These are phyloP conservation scores for Merops nubicus DNA, from an alignment of 2,113 vertebrate genomes.

Conservation along the genomic window DNA sequence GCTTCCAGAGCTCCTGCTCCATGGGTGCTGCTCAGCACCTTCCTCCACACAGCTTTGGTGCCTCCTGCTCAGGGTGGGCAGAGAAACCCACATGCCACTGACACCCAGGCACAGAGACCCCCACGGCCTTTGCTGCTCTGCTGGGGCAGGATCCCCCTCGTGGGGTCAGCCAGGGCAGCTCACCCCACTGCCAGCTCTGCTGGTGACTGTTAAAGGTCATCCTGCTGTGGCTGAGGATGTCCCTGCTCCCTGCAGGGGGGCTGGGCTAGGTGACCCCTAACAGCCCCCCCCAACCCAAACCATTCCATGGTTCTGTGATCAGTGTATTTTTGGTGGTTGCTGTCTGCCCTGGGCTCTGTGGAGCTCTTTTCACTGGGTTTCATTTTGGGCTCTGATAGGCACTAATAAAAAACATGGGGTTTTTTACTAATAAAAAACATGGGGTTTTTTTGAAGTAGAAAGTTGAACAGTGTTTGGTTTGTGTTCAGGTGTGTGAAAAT, in stretches of 20 bases:
- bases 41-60: background rate
- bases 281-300: background rate
- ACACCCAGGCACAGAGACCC: background rate
- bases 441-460: background rate
- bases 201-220: too few species aligned
- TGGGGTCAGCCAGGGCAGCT: rapidly evolving
- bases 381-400: background rate
- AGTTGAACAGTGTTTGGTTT: background rate
- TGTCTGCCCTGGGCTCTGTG: rapidly evolving
- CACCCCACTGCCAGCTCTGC: background rate
- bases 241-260: background rate
- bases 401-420: background rate
- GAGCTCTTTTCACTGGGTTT: background rate
- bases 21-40: background rate
- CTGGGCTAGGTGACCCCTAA: background rate
- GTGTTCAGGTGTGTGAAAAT: background rate
- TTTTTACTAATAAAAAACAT: background rate
- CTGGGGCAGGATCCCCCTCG: too few species aligned
- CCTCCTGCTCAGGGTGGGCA: background rate
- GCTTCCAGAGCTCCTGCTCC: background rate
- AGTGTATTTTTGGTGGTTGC: background rate
- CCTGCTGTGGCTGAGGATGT: too few species aligned
- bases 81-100: background rate
- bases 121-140: background rate
- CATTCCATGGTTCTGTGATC: background rate